Base-by-base conservation (phyloP, 1,140 invertebrate genomes). In the Tigriopus japonicus region DNA sequence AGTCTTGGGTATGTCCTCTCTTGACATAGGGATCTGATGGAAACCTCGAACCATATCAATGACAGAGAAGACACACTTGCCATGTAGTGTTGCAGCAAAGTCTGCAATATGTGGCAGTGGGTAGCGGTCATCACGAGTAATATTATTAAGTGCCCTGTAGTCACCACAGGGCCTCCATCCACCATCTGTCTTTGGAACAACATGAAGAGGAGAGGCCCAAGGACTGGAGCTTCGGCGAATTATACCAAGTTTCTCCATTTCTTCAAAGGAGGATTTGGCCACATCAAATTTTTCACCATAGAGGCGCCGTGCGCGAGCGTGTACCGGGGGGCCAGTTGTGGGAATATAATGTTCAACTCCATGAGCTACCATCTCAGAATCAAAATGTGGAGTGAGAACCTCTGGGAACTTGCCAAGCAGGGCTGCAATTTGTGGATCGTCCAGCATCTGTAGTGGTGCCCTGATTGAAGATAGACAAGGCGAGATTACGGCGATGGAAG, bases 81-180 rank as follows among this genome's bases (percentile, higher is more conserved):
- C 61, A 28, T 42, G n/a, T 12, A 65, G 54, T 24, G 49, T 35
- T 0, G 45, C 40, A 15, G 63, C 49, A 23, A 65, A 65, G 12
- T 66, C 63, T 41, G 62, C 42, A n/a, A 68, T 62, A 21, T 67
- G 62, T 9, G 69, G 69, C 0, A 75, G 58, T 6, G 71, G 71
- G 61, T 73, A 75, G 0, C 65, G 42, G 59, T 77, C 72, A 0
- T 68, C 66, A n/a, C 66, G 58, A 6, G 72, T 76, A 6, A 67
- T 17, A 0, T 63, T 42, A 63, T 77, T 78, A 0, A 77, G 61
- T n/a, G 55, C 43, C 6, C 71, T 63, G 61, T 73, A 78, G 64
- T 78, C 75, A 0, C 73, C 71, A 60, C 69, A 72, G 0, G 69
- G 65, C 24, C 75, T 60, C 64, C 67, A 72, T 6, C 61, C 60